Evolutionary conservation across 2,113 vertebrate genomes (phyloP).

Genomic region (Heloderma charlesbogerti): DNA sequence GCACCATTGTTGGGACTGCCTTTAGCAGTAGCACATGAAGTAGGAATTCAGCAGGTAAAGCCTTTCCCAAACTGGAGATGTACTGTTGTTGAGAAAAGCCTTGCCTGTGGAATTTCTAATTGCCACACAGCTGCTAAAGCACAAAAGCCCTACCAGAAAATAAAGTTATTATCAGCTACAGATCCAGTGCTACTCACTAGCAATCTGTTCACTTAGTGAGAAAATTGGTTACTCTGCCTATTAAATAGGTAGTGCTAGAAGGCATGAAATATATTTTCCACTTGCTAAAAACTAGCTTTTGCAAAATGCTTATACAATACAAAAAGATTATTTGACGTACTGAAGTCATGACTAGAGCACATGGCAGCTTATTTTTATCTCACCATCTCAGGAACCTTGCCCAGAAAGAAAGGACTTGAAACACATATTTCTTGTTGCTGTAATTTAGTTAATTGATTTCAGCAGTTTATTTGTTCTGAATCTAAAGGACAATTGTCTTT

Average conservation of each 20-base stretch:
- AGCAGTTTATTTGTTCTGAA: neutral
- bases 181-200: neutral
- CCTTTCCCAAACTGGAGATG: neutral
- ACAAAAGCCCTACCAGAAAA: neutral
- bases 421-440: neutral
- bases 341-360: neutral
- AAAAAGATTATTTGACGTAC: slow-evolving; percentile 9
- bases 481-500: neutral
- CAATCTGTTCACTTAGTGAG: neutral
- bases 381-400: neutral
- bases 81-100: too few relatives aligned
- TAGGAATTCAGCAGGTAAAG: neutral
- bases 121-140: neutral
- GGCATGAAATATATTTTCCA: neutral
- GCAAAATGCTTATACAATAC: neutral
- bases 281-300: neutral
- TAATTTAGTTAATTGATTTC: neutral
- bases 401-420: neutral
- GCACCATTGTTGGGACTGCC: neutral
- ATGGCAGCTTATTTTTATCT: neutral
- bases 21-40: neutral
- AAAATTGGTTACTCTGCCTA: neutral
- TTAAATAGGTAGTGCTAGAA: neutral
- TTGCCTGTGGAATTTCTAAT: neutral
- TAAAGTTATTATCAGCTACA: neutral